Evolutionary conservation across 2,888 invertebrate species (phyloP).

Genomic region (Zygogramma bicolorata): DNA sequence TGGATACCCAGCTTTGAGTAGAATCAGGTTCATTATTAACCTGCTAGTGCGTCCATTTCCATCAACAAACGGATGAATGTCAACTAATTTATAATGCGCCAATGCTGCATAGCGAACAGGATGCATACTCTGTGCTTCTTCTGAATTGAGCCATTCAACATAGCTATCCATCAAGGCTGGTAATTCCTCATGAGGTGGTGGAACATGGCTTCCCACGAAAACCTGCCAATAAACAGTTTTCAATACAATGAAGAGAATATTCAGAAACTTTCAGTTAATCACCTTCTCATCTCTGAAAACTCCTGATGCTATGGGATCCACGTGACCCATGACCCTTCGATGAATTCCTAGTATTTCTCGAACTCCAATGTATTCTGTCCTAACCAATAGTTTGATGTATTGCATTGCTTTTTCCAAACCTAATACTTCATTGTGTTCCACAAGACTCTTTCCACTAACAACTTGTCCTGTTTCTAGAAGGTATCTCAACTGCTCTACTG

Average conservation of each 20-base stretch:
- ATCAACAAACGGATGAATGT: slow-evolving; percentile 97
- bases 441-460: slow-evolving; percentile 90
- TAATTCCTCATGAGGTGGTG: slow-evolving; percentile 88
- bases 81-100: slow-evolving; percentile 96
- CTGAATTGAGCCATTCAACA: slow-evolving; percentile 93
- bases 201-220: slow-evolving; percentile 94
- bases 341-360: slow-evolving; percentile 94
- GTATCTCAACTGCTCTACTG: slow-evolving; percentile 89
- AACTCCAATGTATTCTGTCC: slow-evolving; percentile 82
- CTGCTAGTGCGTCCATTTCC: slow-evolving; percentile 97
- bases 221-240: slow-evolving; percentile 67
- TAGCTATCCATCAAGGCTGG: slow-evolving; percentile 87
- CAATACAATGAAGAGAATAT: background rate
- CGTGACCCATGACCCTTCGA: slow-evolving; percentile 91
- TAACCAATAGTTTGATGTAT: slow-evolving; percentile 85
- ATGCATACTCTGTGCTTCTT: slow-evolving; percentile 77
- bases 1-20: slow-evolving; percentile 96
- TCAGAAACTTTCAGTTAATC: slow-evolving; percentile 15
- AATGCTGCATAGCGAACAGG: slow-evolving; percentile 86
- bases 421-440: slow-evolving; percentile 97
- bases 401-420: slow-evolving; percentile 95
- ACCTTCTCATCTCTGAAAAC: slow-evolving; percentile 85
- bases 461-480: slow-evolving; percentile 91
- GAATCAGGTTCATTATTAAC: slow-evolving; percentile 93
- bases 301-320: slow-evolving; percentile 93